phyloP scores from a whole-genome alignment of 2,888 invertebrate genomes.

The Acleris laterana region DNA sequence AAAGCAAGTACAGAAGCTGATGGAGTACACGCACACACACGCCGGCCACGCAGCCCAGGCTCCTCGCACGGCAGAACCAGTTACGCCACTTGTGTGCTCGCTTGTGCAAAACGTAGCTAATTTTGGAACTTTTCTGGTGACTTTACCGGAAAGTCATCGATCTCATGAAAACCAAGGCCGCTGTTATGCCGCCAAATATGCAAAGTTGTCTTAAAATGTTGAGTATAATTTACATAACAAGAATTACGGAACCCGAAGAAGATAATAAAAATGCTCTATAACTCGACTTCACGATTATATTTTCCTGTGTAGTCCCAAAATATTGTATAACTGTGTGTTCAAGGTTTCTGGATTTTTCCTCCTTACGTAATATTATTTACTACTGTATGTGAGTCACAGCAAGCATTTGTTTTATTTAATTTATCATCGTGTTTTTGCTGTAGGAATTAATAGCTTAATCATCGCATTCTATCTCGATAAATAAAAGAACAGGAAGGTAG shows the following conservation, averaged over 20 bases:
- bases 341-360: neutral
- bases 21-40: neutral
- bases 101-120: conserved; percentile 11
- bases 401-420: neutral
- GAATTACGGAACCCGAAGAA: conserved; percentile 2
- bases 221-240: conserved; percentile 23
- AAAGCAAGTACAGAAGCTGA: conserved; percentile 7
- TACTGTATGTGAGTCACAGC: no score
- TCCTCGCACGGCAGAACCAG: conserved; percentile 13
- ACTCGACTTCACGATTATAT: neutral
- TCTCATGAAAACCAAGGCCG: conserved; percentile 31
- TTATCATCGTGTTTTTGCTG: neutral
- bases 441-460: conserved; percentile 8
- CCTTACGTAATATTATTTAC: neutral
- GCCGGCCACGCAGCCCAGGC: neutral
- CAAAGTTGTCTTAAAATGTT: conserved; percentile 6
- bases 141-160: conserved; percentile 20
- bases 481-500: conserved; percentile 10
- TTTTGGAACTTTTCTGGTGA: conserved; percentile 23
- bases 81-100: conserved; percentile 5
- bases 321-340: neutral
- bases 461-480: conserved; percentile 5
- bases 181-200: conserved; percentile 3
- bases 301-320: neutral
- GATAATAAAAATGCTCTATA: neutral